Conservation (phyloP, 1,140 invertebrate genomes). For the Leptinotarsa lineolata region DNA sequence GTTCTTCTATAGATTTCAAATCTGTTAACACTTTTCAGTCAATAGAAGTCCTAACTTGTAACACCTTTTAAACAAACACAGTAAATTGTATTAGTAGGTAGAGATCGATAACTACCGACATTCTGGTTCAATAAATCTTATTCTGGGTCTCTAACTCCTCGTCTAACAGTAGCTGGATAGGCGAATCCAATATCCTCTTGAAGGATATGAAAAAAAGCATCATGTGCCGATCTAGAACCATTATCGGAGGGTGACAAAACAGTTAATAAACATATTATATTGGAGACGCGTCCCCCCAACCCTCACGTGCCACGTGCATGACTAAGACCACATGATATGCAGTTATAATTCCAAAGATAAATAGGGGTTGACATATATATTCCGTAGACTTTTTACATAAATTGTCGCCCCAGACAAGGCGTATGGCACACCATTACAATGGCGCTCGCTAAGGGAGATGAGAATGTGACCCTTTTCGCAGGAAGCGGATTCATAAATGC, state of each 20-base stretch:
- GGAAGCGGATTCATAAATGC: constrained; percentile 8
- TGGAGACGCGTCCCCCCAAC: background rate
- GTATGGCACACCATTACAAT: constrained; percentile 35
- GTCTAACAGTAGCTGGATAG: background rate
- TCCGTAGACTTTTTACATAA: constrained; percentile 45
- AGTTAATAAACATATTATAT: constrained; percentile 24
- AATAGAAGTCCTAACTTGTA: too few species aligned
- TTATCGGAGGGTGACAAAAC: constrained; percentile 19
- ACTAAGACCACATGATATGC: constrained; percentile 47
- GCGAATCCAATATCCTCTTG: constrained; percentile 14
- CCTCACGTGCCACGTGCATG: constrained; percentile 37
- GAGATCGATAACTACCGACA: too few species aligned
- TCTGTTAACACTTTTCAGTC: too few species aligned
- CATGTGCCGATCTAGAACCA: constrained; percentile 10
- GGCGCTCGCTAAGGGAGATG: constrained; percentile 33
- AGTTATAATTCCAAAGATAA: constrained; percentile 48
- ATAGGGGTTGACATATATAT: constrained; percentile 48
- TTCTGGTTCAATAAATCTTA: too few species aligned
- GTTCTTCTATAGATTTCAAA: too few species aligned
- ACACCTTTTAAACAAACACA: too few species aligned
- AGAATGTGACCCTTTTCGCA: constrained; percentile 5
- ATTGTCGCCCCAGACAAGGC: constrained; percentile 36
- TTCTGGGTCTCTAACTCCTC: background rate
- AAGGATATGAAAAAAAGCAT: constrained; percentile 19
- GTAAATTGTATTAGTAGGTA: too few species aligned